Percentiles rank a stretch among this genome's conserved stretches.
phyloP scores from a whole-genome alignment of 2,797 vertebrate species.

The Philypnodon macrostomus region DNA sequence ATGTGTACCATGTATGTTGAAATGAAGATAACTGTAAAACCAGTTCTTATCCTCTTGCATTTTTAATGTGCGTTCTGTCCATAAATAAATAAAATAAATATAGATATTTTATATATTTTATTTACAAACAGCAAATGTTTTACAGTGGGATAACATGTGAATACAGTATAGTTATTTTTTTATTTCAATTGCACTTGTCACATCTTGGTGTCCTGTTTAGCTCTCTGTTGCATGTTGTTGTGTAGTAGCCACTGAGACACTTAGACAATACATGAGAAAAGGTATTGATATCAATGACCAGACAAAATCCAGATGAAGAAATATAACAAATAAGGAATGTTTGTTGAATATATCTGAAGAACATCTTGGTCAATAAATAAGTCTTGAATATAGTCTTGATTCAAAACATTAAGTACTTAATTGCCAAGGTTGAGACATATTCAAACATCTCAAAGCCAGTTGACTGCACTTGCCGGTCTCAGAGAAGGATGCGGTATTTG shows the following conservation, averaged over 20 bases:
- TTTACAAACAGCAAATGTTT: slow-evolving; percentile 8
- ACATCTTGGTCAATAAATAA: slow-evolving; percentile 5
- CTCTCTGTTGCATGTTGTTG: not conserved
- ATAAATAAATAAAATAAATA: slow-evolving; percentile 1
- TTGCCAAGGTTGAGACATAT: not conserved
- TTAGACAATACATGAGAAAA: not conserved
- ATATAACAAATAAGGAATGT: too few relatives aligned
- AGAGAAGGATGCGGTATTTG: slow-evolving; percentile 94
- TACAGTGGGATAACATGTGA: slow-evolving; percentile 12
- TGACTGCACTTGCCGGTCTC: slow-evolving; percentile 41
- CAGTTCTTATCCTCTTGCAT: too few relatives aligned
- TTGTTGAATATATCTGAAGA: not conserved
- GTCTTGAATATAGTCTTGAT: not conserved
- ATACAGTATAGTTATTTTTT: slow-evolving; percentile 2
- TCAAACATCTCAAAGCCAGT: not conserved
- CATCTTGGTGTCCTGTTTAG: slow-evolving; percentile 5
- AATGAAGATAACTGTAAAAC: too few relatives aligned
- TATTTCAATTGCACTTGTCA: slow-evolving; percentile 3
- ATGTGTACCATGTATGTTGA: too few relatives aligned
- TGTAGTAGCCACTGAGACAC: not conserved
- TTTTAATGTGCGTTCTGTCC: not conserved
- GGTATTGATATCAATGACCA: too few relatives aligned
- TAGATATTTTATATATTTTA: slow-evolving; percentile 7
- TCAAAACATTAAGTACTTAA: not conserved
- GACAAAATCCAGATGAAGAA: too few relatives aligned